phyloP scores from a whole-genome alignment of 1,140 invertebrate genomes.

The Dendroctonus valens region DNA sequence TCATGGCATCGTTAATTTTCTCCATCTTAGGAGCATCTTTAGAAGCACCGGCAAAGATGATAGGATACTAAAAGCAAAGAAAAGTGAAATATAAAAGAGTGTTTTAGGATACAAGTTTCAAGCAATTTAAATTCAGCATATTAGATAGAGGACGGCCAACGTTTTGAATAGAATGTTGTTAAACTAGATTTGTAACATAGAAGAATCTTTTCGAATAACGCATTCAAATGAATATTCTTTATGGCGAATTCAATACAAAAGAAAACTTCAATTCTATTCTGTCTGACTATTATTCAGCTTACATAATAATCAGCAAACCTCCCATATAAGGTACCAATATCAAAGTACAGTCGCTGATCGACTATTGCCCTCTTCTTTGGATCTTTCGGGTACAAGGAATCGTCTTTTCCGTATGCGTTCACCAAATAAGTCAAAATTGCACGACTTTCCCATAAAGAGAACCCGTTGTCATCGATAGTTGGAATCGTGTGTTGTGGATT shows the following conservation, averaged over 20 bases:
- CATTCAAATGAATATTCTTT: no score
- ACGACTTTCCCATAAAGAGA: constrained; percentile 66
- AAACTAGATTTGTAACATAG: not conserved
- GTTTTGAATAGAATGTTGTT: no score
- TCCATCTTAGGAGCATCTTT: constrained; percentile 64
- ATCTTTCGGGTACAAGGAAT: constrained; percentile 71
- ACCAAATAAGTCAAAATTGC: constrained; percentile 72
- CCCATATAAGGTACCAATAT: constrained; percentile 67
- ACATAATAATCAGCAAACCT: constrained; percentile 65
- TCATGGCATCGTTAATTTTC: constrained; percentile 62
- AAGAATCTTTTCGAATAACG: not conserved
- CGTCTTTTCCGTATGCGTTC: constrained; percentile 71
- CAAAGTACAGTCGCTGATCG: constrained; percentile 73
- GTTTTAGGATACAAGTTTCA: not conserved
- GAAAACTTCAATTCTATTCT: not conserved
- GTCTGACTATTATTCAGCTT: constrained; percentile 39
- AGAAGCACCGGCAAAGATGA: constrained; percentile 62
- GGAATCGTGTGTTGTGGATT: constrained; percentile 68
- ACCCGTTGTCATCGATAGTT: constrained; percentile 66
- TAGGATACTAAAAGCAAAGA: constrained; percentile 60
- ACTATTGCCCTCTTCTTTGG: constrained; percentile 67
- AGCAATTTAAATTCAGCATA: not conserved
- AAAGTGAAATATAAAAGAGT: not conserved
- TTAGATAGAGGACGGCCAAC: no score
- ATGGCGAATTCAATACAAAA: no score